A percentile compares a stretch with the other conserved stretches of the same genome.
These are phyloP conservation scores for Nematopogon swammerdamellus DNA, from an alignment of 2,888 invertebrate genomes.

Conservation along the genomic window DNA sequence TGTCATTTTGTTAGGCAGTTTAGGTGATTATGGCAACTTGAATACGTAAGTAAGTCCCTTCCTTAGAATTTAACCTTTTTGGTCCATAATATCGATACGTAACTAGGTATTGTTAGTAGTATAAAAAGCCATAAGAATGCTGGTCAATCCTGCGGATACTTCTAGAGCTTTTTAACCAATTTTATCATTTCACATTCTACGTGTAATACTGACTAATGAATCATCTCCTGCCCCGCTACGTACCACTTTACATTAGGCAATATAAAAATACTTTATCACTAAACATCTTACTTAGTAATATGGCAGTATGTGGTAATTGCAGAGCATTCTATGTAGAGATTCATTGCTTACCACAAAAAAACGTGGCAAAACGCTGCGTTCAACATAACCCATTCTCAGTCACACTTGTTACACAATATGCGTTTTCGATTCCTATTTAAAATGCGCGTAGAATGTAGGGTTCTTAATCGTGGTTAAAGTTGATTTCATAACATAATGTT, in stretches of 20 bases:
- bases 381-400: neutral
- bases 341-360: neutral
- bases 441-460: no score
- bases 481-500: no score
- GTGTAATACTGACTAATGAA: neutral
- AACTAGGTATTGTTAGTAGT: no score
- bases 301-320: conserved; percentile 44
- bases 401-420: neutral
- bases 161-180: neutral
- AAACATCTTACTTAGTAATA: conserved; percentile 36
- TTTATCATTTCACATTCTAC: neutral
- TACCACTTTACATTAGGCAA: neutral
- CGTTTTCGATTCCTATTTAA: neutral
- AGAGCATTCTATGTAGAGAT: conserved; percentile 13
- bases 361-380: neutral
- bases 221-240: neutral
- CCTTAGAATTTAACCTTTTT: no score
- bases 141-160: no score
- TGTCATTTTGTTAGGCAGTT: conserved; percentile 28
- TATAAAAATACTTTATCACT: neutral
- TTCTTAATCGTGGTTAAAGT: no score
- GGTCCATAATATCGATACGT: no score
- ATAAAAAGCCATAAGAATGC: no score
- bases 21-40: conserved; percentile 50
- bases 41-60: conserved; percentile 21